Conservation (phyloP, 2,797 vertebrate genomes). For the Salarias fasciatus region DNA sequence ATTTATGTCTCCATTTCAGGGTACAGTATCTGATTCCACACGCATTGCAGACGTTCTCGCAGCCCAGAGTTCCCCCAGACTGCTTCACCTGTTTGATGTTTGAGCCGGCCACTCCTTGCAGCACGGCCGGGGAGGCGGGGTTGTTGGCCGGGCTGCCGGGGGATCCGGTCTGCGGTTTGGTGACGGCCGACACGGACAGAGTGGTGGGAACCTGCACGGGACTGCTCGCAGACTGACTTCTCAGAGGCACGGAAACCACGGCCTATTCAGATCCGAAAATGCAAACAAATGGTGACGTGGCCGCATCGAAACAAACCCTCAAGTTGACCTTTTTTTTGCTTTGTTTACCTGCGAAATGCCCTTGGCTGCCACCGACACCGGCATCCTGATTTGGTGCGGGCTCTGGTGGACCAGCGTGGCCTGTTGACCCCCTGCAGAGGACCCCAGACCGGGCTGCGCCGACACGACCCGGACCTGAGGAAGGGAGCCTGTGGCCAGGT, state of each 20-base stretch:
- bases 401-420: slow-evolving; percentile 84
- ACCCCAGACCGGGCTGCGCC: slow-evolving; percentile 83
- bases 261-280: slow-evolving; percentile 72
- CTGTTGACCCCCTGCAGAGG: slow-evolving; percentile 81
- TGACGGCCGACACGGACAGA: slow-evolving; percentile 85
- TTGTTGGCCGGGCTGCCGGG: slow-evolving; percentile 82
- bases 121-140: slow-evolving; percentile 79
- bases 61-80: not conserved
- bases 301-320: too few species aligned
- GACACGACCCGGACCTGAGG: slow-evolving; percentile 94
- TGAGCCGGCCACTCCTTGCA: slow-evolving; percentile 90
- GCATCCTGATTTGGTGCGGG: slow-evolving; percentile 90
- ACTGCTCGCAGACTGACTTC: slow-evolving; percentile 82
- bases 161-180: slow-evolving; percentile 86
- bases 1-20: too few species aligned
- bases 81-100: slow-evolving; percentile 93
- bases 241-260: slow-evolving; percentile 91
- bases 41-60: not conserved
- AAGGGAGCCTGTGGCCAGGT: slow-evolving; percentile 84
- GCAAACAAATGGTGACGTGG: too few species aligned
- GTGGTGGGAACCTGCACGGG: slow-evolving; percentile 83
- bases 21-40: too few species aligned
- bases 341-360: slow-evolving; percentile 89
- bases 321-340: not conserved
- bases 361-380: slow-evolving; percentile 88